phyloP scores from a whole-genome alignment of 1,140 invertebrate species.

The Hyles vespertilio region DNA sequence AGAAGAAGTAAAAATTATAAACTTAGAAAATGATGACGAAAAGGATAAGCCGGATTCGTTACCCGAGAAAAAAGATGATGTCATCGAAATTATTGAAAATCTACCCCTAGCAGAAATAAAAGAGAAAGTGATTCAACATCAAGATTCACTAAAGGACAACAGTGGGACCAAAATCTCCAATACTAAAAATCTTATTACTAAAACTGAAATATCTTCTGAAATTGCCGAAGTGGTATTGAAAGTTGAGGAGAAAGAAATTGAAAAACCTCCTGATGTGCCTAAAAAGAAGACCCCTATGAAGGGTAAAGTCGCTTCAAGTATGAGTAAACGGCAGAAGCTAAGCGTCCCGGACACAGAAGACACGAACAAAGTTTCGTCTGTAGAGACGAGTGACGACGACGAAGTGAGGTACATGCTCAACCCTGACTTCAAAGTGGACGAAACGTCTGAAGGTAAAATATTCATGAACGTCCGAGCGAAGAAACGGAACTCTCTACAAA shows the following conservation, averaged over 20 bases:
- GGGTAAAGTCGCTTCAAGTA: constrained; percentile 39
- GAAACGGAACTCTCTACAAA: constrained; percentile 59
- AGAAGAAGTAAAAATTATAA: constrained; percentile 14
- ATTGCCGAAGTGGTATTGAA: neutral
- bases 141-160: neutral
- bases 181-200: neutral
- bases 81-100: neutral
- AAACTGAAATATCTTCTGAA: neutral
- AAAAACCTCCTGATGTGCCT: constrained; percentile 7
- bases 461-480: constrained; percentile 61
- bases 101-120: constrained; percentile 11
- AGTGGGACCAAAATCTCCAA: too few relatives aligned
- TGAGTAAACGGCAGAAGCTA: constrained; percentile 44
- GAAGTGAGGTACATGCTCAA: constrained; percentile 67
- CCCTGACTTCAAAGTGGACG: constrained; percentile 47
- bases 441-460: constrained; percentile 36
- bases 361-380: constrained; percentile 17
- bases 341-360: constrained; percentile 23
- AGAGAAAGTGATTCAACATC: constrained; percentile 17
- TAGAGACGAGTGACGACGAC: constrained; percentile 59
- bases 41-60: neutral
- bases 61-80: neutral
- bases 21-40: constrained; percentile 16
- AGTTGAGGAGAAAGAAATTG: constrained; percentile 1
- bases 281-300: constrained; percentile 47